A percentile compares a stretch with the other conserved stretches of the same genome.
phyloP scores from a whole-genome alignment of 2,888 invertebrate species.

The Heliconius ismenius region DNA sequence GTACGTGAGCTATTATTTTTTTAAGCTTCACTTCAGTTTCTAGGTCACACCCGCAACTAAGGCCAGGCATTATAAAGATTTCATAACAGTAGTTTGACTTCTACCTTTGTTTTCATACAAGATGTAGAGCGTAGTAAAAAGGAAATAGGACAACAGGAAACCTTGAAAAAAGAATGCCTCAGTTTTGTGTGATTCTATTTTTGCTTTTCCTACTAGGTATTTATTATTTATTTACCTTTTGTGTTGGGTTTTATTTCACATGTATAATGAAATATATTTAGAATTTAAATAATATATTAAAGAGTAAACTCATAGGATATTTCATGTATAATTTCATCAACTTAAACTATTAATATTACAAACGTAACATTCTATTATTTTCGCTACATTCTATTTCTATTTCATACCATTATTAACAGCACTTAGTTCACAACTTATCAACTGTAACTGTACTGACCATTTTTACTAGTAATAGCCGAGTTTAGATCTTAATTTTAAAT shows the following conservation, averaged over 20 bases:
- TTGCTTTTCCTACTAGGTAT: slow-evolving; percentile 2
- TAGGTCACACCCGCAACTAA: slow-evolving; percentile 42
- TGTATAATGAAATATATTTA: neutral
- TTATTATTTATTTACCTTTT: neutral
- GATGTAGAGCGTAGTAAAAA: slow-evolving; percentile 33
- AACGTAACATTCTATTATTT: too few relatives aligned
- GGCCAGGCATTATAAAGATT: slow-evolving; percentile 43
- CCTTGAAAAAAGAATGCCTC: slow-evolving; percentile 35
- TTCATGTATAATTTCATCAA: too few relatives aligned
- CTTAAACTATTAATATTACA: too few relatives aligned
- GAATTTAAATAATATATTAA: too few relatives aligned
- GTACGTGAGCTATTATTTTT: slow-evolving; percentile 43
- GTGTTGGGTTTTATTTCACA: neutral
- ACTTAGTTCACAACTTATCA: neutral
- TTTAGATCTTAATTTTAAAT: neutral
- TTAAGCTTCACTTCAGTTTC: slow-evolving; percentile 41
- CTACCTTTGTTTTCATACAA: slow-evolving; percentile 39
- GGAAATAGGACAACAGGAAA: slow-evolving; percentile 37
- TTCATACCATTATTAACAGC: too few relatives aligned
- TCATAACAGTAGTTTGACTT: slow-evolving; percentile 42
- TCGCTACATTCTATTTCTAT: too few relatives aligned
- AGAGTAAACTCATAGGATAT: too few relatives aligned
- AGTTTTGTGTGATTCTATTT: slow-evolving; percentile 19
- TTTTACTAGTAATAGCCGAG: neutral
- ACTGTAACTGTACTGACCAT: neutral